Evolutionary conservation across 1,140 invertebrate genomes (phyloP).

Genomic region (Musca domestica): DNA sequence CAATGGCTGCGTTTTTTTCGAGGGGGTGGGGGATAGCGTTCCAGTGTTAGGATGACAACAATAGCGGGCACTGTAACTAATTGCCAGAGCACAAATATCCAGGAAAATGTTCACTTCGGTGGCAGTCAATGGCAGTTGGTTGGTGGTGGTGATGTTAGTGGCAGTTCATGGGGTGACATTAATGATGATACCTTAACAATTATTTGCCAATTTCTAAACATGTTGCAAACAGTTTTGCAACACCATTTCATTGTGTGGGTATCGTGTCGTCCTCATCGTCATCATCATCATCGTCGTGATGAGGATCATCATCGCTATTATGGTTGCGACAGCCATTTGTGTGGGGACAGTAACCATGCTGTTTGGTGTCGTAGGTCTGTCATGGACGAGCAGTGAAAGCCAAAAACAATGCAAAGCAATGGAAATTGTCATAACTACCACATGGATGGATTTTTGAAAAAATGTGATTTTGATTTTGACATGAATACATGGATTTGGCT

Average conservation of each 20-base stretch:
- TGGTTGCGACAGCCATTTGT: no score
- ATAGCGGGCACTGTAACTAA: neutral
- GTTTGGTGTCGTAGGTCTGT: no score
- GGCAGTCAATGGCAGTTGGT: no score
- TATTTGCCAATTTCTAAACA: constrained; percentile 21
- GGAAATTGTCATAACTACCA: constrained; percentile 49
- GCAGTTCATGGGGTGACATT: constrained; percentile 6
- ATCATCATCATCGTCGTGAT: no score
- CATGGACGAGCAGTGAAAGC: no score
- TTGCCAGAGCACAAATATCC: neutral
- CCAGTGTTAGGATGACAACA: no score
- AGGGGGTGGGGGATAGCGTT: no score
- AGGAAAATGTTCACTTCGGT: neutral
- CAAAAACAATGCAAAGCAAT: neutral
- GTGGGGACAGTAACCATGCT: no score
- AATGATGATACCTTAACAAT: constrained; percentile 18
- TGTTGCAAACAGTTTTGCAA: constrained; percentile 1
- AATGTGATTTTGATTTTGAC: no score
- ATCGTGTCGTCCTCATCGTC: no score
- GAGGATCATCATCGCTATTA: no score
- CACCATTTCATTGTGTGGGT: neutral
- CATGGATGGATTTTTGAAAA: constrained; percentile 38
- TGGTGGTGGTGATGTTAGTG: neutral
- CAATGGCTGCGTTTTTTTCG: no score
- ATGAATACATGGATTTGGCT: constrained; percentile 12